Percentiles rank a stretch among this genome's conserved stretches.
Conservation (phyloP, 2,113 vertebrate genomes). For the Callionymus lyra region DNA sequence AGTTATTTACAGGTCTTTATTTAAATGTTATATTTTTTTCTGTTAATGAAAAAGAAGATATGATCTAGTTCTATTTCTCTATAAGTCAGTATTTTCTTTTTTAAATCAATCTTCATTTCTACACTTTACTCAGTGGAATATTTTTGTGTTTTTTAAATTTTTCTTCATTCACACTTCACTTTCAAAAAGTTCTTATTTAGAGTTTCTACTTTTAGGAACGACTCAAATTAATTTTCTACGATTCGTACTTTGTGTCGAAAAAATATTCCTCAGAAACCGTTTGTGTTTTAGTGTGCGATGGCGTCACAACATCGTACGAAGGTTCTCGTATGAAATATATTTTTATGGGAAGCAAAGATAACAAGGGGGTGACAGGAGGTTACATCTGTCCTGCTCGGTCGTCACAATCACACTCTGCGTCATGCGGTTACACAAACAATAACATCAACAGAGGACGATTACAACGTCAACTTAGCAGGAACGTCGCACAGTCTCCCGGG, state of each 20-base stretch:
- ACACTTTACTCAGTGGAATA: too few species aligned
- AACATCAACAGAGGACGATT: slow-evolving; percentile 66
- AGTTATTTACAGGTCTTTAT: too few species aligned
- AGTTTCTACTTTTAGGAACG: slow-evolving; percentile 14
- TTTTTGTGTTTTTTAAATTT: too few species aligned
- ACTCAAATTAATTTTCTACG: slow-evolving; percentile 49
- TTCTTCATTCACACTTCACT: not conserved
- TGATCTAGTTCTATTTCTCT: too few species aligned
- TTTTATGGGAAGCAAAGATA: slow-evolving; percentile 27
- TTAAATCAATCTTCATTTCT: too few species aligned
- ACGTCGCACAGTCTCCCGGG: slow-evolving; percentile 39
- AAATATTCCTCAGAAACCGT: slow-evolving; percentile 30
- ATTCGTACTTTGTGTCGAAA: too few species aligned
- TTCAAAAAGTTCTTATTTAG: not conserved
- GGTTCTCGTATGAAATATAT: slow-evolving; percentile 30
- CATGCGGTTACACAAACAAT: slow-evolving; percentile 65
- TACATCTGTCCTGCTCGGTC: slow-evolving; percentile 47
- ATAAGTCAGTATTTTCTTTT: too few species aligned
- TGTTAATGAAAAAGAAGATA: too few species aligned
- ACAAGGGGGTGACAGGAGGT: slow-evolving; percentile 26
- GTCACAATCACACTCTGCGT: slow-evolving; percentile 58
- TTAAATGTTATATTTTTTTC: too few species aligned
- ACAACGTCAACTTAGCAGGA: slow-evolving; percentile 57
- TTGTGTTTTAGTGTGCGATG: slow-evolving; percentile 47
- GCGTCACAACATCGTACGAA: slow-evolving; percentile 50